Percentiles rank a stretch among this genome's conserved stretches.
phyloP scores from a whole-genome alignment of 2,888 invertebrate genomes.

The Diplolepis rosae region DNA sequence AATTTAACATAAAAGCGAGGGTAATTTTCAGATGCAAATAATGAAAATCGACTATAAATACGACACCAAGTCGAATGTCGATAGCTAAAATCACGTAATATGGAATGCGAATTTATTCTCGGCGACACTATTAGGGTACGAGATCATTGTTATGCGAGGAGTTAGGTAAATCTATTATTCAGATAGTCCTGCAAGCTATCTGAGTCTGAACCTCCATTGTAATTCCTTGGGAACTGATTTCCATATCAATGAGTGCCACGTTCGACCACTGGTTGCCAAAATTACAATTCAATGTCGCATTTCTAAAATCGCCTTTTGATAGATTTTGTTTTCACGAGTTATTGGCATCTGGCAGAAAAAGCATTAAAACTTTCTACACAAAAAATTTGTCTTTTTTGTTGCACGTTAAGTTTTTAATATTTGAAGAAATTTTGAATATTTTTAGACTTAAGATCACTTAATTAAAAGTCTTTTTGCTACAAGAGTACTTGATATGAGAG shows the following conservation, averaged over 20 bases:
- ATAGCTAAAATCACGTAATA: conserved; percentile 39
- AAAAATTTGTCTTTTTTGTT: not conserved
- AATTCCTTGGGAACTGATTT: conserved; percentile 71
- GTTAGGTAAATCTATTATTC: conserved; percentile 69
- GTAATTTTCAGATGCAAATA: no score
- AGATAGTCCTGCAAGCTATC: conserved; percentile 62
- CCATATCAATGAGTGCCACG: conserved; percentile 69
- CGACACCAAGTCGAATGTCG: not conserved
- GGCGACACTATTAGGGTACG: conserved; percentile 61
- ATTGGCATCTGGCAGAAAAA: conserved; percentile 43
- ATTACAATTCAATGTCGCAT: conserved; percentile 59
- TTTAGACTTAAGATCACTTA: no score
- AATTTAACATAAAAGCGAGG: not conserved
- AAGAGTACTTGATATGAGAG: not conserved
- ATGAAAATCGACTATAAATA: no score
- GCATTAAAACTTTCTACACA: not conserved
- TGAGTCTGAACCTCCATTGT: conserved; percentile 66
- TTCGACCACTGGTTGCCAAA: conserved; percentile 50
- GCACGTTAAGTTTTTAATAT: not conserved
- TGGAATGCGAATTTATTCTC: conserved; percentile 63
- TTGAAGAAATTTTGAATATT: no score
- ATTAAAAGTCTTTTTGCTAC: not conserved
- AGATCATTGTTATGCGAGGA: conserved; percentile 67
- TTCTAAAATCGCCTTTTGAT: conserved; percentile 51
- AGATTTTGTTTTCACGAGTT: conserved; percentile 48